A percentile compares a stretch with the other conserved stretches of the same genome.
Evolutionary conservation across 2,888 invertebrate species (phyloP).

Genomic region (Nesidiocoris tenuis): DNA sequence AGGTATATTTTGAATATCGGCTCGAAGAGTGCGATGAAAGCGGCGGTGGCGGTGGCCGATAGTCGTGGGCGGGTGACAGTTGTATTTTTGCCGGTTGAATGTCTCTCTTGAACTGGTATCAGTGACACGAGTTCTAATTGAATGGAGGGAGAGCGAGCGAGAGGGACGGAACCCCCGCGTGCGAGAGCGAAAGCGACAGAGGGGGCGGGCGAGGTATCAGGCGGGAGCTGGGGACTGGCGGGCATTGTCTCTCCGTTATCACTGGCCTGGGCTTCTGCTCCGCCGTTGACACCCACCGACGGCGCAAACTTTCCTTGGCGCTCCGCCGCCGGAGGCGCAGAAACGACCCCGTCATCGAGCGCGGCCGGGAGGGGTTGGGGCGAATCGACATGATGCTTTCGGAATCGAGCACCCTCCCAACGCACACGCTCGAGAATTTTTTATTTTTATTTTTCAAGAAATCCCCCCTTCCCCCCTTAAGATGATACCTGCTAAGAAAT

Average conservation of each 20-base stretch:
- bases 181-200: not conserved
- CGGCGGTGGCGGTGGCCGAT: slow-evolving; percentile 28
- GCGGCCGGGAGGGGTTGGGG: not conserved
- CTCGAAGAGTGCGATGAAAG: slow-evolving; percentile 37
- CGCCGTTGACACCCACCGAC: slow-evolving; percentile 40
- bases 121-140: slow-evolving; percentile 43
- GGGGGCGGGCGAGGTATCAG: slow-evolving; percentile 9
- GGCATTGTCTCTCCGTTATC: slow-evolving; percentile 41
- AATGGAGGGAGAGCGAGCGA: slow-evolving; percentile 15
- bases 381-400: not conserved
- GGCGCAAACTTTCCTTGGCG: slow-evolving; percentile 32
- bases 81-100: slow-evolving; percentile 42
- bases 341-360: not conserved
- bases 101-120: slow-evolving; percentile 30
- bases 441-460: no score
- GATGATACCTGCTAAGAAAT: no score
- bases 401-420: not conserved
- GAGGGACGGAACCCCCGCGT: not conserved
- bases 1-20: slow-evolving; percentile 37
- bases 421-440: no score
- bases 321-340: slow-evolving; percentile 5
- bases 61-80: slow-evolving; percentile 41
- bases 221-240: not conserved
- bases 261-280: slow-evolving; percentile 25
- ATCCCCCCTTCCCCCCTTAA: no score